Evolutionary conservation across 2,888 invertebrate genomes (phyloP).

Genomic region (Cremastinae sp.): DNA sequence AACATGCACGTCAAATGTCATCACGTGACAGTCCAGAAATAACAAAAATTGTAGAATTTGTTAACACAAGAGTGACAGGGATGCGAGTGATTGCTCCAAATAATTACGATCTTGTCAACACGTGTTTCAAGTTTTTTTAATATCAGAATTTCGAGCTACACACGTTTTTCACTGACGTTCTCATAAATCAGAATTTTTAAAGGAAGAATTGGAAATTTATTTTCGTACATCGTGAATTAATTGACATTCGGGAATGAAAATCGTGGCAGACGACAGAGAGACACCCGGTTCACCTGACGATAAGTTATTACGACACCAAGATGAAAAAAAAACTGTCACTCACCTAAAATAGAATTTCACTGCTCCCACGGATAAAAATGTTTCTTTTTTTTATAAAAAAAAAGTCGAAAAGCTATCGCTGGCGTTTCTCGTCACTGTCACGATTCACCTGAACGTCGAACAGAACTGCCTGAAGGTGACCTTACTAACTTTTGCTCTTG

Average conservation of each 20-base stretch:
- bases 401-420: conserved; percentile 30
- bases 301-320: background rate
- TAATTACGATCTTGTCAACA: background rate
- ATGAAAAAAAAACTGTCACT: conserved; percentile 23
- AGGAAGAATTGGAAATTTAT: background rate
- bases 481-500: conserved; percentile 67
- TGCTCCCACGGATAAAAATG: background rate
- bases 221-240: background rate
- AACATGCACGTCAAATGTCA: conserved; percentile 27
- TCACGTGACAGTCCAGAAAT: background rate
- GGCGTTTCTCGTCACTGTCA: conserved; percentile 63
- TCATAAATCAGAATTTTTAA: background rate
- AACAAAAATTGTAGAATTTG: background rate
- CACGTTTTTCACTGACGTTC: conserved; percentile 8
- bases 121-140: background rate
- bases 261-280: conserved; percentile 66
- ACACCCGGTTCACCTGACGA: conserved; percentile 29
- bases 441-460: conserved; percentile 70
- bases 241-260: conserved; percentile 40
- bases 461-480: conserved; percentile 76
- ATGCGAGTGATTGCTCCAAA: background rate
- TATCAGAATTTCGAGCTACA: background rate
- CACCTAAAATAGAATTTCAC: conserved; percentile 24
- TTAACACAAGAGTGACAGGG: conserved; percentile 4
- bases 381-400: conserved; percentile 9